Percentiles rank a stretch among this genome's conserved stretches.
Conservation (phyloP, 2,888 invertebrate genomes). For the Apodemia duryi region DNA sequence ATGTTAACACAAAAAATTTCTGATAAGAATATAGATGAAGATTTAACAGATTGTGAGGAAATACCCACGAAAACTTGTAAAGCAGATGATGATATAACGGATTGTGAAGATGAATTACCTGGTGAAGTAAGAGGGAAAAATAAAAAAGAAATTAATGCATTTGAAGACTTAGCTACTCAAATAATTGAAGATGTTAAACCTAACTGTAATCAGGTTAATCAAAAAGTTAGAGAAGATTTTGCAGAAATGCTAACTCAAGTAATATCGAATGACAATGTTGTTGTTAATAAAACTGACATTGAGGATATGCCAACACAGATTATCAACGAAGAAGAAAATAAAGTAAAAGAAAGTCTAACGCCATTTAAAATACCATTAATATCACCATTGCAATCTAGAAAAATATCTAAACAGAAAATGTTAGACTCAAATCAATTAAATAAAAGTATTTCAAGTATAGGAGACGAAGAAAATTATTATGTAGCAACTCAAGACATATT, state of each 20-base stretch:
- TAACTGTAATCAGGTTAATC: conserved; percentile 12
- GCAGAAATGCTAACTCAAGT: conserved; percentile 44
- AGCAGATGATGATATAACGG: conserved; percentile 43
- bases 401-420: conserved; percentile 35
- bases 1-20: conserved; percentile 43
- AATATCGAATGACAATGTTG: conserved; percentile 11
- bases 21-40: conserved; percentile 38
- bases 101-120: conserved; percentile 43
- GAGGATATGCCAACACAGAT: conserved; percentile 44
- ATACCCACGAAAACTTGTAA: conserved; percentile 13
- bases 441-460: conserved; percentile 20
- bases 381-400: conserved; percentile 46
- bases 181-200: conserved; percentile 29
- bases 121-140: conserved; percentile 8
- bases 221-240: conserved; percentile 25
- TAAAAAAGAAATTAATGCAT: conserved; percentile 23
- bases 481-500: conserved; percentile 59
- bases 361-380: conserved; percentile 57
- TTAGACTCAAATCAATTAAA: conserved; percentile 13
- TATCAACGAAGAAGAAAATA: conserved; percentile 32
- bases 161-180: conserved; percentile 37
- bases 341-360: conserved; percentile 5
- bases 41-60: conserved; percentile 50
- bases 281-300: conserved; percentile 22
- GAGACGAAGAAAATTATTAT: conserved; percentile 44